Percentiles rank a stretch among this genome's conserved stretches.
Evolutionary conservation across 2,113 vertebrate species (phyloP).

Genomic region (Cercocebus atys): DNA sequence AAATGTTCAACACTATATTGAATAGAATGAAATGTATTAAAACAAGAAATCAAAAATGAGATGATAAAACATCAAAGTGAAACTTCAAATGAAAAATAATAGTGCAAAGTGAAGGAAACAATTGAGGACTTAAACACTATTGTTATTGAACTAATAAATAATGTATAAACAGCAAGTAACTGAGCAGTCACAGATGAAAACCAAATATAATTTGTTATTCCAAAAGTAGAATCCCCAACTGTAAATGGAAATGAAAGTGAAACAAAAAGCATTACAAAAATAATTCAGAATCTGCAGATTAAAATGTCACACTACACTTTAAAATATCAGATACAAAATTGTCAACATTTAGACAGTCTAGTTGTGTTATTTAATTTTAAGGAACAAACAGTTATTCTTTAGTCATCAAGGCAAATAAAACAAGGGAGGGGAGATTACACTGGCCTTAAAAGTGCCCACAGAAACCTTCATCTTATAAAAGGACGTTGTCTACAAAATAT

Average conservation of each 20-base stretch:
- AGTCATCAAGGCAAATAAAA: background rate
- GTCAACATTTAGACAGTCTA: background rate
- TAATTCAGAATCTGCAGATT: background rate
- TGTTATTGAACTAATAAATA: background rate
- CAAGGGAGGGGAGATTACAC: background rate
- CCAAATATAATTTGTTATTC: background rate
- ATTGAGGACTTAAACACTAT: background rate
- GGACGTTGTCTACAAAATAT: background rate
- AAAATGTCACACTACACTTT: background rate
- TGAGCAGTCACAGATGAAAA: background rate
- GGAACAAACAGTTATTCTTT: background rate
- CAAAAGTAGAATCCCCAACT: background rate
- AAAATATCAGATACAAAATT: background rate
- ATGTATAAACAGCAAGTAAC: background rate
- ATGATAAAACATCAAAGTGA: background rate
- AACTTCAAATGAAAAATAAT: background rate
- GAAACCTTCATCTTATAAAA: background rate
- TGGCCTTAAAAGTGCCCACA: background rate
- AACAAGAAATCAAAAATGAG: background rate
- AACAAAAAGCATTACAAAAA: background rate
- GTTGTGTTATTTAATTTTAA: constrained; percentile 9
- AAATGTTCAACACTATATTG: background rate
- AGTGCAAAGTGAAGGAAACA: background rate
- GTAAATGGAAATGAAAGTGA: background rate
- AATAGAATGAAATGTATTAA: background rate